Base-by-base conservation (phyloP, 2,888 invertebrate species). In the Helicoverpa assulta region DNA sequence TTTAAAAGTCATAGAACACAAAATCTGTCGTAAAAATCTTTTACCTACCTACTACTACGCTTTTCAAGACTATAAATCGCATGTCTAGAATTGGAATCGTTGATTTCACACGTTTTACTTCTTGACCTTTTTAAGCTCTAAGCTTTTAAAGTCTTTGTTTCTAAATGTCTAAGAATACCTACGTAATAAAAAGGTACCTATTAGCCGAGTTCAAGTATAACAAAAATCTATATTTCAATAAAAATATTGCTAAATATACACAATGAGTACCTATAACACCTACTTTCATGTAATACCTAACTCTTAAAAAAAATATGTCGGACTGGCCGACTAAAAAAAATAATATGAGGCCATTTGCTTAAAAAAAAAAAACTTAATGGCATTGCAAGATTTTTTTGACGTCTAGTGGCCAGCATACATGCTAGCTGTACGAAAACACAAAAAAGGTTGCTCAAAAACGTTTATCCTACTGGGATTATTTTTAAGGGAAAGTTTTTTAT, bases 61-160 rank as follows among this genome's bases (percentile, higher is more conserved):
- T 55, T 14, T 67, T 33, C 57, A 51, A 65, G n/a, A 37, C 8
- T 50, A 18, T 51, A n/a, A 56, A 65, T 52, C 50, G n/a, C 52
- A 51, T 10, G 18, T n/a, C 52, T 26, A 0, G 14, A 51, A 57
- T 58, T 57, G 29, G 43, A 70, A 63, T 53, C 14, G 51, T 53
- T 21, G 8, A 47, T 58, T 77, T 40, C 37, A 57, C 59, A 78
- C 67, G 67, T 67, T 70, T 66, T 56, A 10, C 53, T 26, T 56
- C 67, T 65, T 73, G 59, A 65, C 26, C 57, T 66, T 66, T 61
- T 21, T 16, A 54, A 43, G 18, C 50, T 73, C 14, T 62, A 19
- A 52, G 50, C 21, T 57, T 59, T 47, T 16, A 18, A 59, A 18
- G 6, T 6, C 8, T 0, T 12, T 43, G 12, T 66, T 33, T 47